phyloP scores from a whole-genome alignment of 1,140 invertebrate genomes.

The Schlechtendalia chinensis region DNA sequence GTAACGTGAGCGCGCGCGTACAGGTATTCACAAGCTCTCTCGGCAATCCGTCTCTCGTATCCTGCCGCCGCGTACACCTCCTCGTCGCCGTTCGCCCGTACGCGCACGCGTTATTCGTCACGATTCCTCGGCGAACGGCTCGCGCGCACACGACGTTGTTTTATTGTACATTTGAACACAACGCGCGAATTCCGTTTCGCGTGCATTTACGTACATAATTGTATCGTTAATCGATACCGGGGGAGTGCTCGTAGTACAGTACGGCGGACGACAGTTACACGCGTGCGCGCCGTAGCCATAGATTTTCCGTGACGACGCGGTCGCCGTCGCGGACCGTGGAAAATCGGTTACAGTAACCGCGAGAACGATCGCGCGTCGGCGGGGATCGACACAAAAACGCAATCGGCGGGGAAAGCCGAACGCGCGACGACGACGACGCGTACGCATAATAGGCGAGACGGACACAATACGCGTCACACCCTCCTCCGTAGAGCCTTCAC shows the following conservation, averaged over 20 bases:
- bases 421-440: constrained; percentile 8
- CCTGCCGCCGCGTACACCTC: not conserved
- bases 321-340: not conserved
- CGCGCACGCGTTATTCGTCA: constrained; percentile 14
- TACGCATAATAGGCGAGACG: constrained; percentile 14
- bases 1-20: not conserved
- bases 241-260: no score
- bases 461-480: not conserved
- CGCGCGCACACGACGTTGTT: not conserved
- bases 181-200: not conserved
- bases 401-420: not conserved
- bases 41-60: constrained; percentile 6
- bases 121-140: not conserved
- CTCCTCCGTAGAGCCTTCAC: no score
- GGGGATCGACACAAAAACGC: not conserved
- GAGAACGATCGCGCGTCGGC: not conserved
- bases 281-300: not conserved
- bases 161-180: not conserved
- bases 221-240: no score
- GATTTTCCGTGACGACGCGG: not conserved
- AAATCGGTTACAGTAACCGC: not conserved
- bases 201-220: no score
- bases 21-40: constrained; percentile 4
- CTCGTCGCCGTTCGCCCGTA: not conserved
- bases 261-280: no score